These are phyloP conservation scores for Cyprinodon tularosa DNA, from an alignment of 2,113 vertebrate species.

Conservation along the genomic window DNA sequence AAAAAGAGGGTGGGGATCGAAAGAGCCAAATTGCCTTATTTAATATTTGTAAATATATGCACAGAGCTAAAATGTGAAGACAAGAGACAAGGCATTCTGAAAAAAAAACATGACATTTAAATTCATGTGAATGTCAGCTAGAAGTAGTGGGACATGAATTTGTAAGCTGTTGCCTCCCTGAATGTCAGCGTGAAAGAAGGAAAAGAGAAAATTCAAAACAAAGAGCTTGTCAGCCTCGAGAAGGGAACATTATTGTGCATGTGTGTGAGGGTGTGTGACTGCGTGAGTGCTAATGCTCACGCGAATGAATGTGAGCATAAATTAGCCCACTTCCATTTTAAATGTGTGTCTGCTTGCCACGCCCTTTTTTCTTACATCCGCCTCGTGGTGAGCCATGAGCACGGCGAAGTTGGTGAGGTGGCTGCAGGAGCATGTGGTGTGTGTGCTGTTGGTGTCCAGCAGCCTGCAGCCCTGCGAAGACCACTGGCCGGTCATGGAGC, in stretches of 20 bases:
- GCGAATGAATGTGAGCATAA: conserved; percentile 54
- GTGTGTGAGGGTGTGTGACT: conserved; percentile 58
- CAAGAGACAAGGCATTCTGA: conserved; percentile 69
- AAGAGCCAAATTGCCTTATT: conserved; percentile 65
- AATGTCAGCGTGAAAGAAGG: conserved; percentile 59
- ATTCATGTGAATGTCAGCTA: conserved; percentile 76
- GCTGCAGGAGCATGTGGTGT: conserved; percentile 94
- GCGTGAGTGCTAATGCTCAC: conserved; percentile 39
- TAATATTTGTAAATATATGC: conserved; percentile 81
- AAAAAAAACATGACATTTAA: conserved; percentile 72
- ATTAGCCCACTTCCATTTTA: conserved; percentile 52
- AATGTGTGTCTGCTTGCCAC: conserved; percentile 19
- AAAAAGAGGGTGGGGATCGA: conserved; percentile 49
- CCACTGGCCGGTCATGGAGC: conserved; percentile 94
- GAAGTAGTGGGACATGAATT: conserved; percentile 73
- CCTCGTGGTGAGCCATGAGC: conserved; percentile 90
- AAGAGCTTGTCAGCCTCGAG: conserved; percentile 70
- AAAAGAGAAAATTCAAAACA: conserved; percentile 70
- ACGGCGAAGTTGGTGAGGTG: conserved; percentile 96
- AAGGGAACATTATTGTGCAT: conserved; percentile 64
- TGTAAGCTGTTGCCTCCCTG: conserved; percentile 63
- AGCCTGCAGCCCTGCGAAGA: conserved; percentile 92
- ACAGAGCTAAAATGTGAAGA: conserved; percentile 73
- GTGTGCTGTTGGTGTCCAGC: conserved; percentile 89
- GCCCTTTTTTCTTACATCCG: conserved; percentile 78